Evolutionary conservation across 2,888 invertebrate species (phyloP).

Genomic region (Barypeithes pellucidus): DNA sequence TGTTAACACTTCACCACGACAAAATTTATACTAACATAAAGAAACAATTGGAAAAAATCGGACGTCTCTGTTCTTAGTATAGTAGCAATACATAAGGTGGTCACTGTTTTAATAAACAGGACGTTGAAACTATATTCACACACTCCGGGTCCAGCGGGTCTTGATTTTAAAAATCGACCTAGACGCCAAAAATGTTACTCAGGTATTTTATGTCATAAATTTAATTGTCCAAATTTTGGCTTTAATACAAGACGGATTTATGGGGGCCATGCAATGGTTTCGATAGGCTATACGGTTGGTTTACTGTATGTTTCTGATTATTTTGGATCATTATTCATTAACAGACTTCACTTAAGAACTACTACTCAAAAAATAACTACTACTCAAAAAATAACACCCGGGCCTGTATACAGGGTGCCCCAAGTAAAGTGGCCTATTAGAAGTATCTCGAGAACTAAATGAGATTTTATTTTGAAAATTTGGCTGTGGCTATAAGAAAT

Average conservation of each 20-base stretch:
- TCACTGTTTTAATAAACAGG: not conserved
- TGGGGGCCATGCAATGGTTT: slow-evolving; percentile 6
- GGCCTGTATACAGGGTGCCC: too few relatives aligned
- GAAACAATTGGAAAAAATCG: not conserved
- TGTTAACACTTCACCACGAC: slow-evolving; percentile 9
- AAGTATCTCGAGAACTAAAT: too few relatives aligned
- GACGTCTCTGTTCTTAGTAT: not conserved
- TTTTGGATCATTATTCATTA: slow-evolving; percentile 15
- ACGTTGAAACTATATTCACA: slow-evolving; percentile 4
- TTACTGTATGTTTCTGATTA: not conserved
- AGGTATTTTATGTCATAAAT: slow-evolving; percentile 6
- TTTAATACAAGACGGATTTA: slow-evolving; percentile 20
- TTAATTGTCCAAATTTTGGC: slow-evolving; percentile 17
- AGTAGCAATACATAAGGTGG: not conserved
- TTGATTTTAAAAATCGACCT: not conserved
- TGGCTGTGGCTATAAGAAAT: too few relatives aligned
- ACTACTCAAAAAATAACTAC: too few relatives aligned
- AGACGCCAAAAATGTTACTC: slow-evolving; percentile 15
- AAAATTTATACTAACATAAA: not conserved
- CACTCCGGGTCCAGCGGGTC: not conserved
- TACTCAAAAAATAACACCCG: too few relatives aligned
- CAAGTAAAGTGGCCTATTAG: too few relatives aligned
- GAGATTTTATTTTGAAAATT: too few relatives aligned
- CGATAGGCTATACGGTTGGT: not conserved
- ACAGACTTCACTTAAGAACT: too few relatives aligned